Conservation (phyloP, 2,113 vertebrate genomes). For the Isichthys henryi region DNA sequence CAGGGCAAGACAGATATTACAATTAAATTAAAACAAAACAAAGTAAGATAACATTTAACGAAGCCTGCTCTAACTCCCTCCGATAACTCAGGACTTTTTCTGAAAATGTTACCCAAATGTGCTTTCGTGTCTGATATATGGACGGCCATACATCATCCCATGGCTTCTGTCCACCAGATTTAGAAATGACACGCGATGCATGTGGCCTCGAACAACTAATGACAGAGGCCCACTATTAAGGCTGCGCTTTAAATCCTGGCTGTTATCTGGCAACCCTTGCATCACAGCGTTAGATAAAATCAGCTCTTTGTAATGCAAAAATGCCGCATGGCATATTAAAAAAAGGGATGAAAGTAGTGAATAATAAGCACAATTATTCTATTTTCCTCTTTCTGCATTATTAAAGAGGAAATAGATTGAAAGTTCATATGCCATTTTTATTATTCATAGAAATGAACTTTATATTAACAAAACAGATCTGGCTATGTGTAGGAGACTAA, state of each 20-base stretch:
- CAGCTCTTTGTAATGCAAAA: conserved; percentile 31
- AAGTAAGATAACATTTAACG: background rate
- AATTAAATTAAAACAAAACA: background rate
- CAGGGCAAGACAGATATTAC: background rate
- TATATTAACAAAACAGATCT: conserved; percentile 55
- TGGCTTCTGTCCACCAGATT: background rate
- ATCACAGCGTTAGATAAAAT: conserved; percentile 23
- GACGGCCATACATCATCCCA: background rate
- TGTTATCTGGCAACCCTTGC: conserved; percentile 20
- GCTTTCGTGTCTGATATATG: background rate
- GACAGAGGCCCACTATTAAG: background rate
- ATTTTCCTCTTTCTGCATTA: conserved; percentile 60
- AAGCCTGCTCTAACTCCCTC: background rate
- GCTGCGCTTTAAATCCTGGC: background rate
- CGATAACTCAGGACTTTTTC: background rate
- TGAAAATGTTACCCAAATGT: background rate
- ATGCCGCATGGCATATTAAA: conserved; percentile 30
- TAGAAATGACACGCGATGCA: background rate
- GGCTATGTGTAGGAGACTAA: conserved; percentile 58
- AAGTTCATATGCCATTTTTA: conserved; percentile 62
- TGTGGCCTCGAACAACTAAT: background rate
- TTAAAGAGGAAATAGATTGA: conserved; percentile 64
- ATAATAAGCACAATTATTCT: conserved; percentile 45
- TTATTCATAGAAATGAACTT: conserved; percentile 72
- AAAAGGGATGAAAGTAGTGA: conserved; percentile 40